Evolutionary conservation across 2,113 vertebrate genomes (phyloP).

Genomic region (Rynchops niger): DNA sequence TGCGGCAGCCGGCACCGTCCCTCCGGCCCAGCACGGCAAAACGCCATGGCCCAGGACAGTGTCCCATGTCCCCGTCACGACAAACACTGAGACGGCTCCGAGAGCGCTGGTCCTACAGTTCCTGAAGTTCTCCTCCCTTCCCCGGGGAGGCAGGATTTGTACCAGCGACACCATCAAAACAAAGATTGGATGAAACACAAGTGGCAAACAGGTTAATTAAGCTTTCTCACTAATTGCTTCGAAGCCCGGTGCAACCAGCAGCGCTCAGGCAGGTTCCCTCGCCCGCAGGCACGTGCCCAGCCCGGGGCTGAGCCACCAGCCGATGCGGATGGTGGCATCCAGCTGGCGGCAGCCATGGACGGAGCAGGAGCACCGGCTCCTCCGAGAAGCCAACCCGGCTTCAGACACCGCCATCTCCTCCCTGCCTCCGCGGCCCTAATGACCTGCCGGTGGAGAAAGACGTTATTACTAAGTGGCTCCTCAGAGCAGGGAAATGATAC

Average conservation of each 20-base stretch:
- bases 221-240: background rate
- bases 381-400: background rate
- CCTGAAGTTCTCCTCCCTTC: background rate
- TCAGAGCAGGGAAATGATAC: background rate
- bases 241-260: rapidly evolving
- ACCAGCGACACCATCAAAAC: background rate
- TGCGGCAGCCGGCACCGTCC: rapidly evolving
- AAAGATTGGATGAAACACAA: background rate
- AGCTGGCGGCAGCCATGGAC: rapidly evolving
- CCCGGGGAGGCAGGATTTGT: background rate
- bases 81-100: background rate
- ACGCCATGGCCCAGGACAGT: background rate
- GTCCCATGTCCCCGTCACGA: rapidly evolving
- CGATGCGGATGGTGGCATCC: background rate
- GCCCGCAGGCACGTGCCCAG: rapidly evolving
- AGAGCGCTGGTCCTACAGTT: rapidly evolving
- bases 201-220: background rate
- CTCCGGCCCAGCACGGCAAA: background rate
- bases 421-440: background rate
- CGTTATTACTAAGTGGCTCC: background rate
- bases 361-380: background rate
- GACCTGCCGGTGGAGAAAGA: background rate
- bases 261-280: background rate
- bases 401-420: background rate
- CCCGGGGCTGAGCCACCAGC: background rate